These are phyloP conservation scores for Magallana gigas DNA, from an alignment of 1,140 invertebrate genomes.

Conservation along the genomic window DNA sequence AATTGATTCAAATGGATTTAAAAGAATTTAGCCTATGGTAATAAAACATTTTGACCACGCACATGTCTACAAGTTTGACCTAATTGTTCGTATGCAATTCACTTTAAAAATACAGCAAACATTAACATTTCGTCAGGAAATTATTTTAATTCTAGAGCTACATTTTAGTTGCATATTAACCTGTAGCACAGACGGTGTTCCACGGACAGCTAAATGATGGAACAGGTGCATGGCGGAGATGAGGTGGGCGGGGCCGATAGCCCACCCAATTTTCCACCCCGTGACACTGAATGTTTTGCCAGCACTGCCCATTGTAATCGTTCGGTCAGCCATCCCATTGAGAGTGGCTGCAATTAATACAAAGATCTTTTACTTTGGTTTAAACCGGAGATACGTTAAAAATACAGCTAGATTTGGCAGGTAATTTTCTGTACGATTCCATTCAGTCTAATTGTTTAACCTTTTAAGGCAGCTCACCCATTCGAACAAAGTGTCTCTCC, in stretches of 20 bases:
- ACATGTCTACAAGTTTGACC: no score
- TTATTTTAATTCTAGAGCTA: no score
- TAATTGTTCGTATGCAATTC: no score
- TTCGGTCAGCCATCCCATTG: conserved; percentile 97
- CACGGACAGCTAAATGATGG: conserved; percentile 96
- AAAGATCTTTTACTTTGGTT: not conserved
- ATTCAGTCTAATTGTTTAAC: no score
- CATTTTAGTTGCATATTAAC: conserved; percentile 58
- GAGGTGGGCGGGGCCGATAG: conserved; percentile 83
- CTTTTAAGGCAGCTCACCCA: conserved; percentile 76
- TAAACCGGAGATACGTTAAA: no score
- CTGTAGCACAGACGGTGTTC: conserved; percentile 88
- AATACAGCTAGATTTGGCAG: no score
- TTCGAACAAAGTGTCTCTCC: conserved; percentile 90
- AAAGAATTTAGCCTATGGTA: no score
- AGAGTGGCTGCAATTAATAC: conserved; percentile 84
- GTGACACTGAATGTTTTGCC: conserved; percentile 98
- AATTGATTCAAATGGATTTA: no score
- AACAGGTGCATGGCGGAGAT: conserved; percentile 86
- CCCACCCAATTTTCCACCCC: conserved; percentile 92
- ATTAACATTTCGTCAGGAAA: no score
- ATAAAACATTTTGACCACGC: no score
- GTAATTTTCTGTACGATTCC: no score
- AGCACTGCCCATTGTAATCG: conserved; percentile 96
- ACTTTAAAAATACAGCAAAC: no score